Evolutionary conservation across 2,797 vertebrate genomes (phyloP).

Genomic region (Rhodeus uyekii): DNA sequence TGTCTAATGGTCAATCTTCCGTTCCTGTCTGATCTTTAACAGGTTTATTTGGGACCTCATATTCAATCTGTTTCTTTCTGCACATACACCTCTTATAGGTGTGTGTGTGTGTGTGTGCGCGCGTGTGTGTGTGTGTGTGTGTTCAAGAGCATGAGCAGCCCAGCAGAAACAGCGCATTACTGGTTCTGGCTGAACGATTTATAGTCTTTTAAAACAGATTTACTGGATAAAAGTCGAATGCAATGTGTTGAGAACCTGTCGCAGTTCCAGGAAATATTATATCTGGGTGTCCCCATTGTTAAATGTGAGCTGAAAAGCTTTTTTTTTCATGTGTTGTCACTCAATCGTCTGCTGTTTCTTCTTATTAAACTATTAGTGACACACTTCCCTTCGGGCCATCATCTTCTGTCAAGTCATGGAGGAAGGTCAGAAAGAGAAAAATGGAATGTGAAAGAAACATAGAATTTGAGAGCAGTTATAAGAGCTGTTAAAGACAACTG

Average conservation of each 20-base stretch:
- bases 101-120: no score
- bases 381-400: background rate
- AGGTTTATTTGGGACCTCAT: slow-evolving; percentile 15
- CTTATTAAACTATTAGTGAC: slow-evolving; percentile 18
- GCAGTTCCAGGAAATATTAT: slow-evolving; percentile 1
- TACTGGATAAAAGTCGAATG: slow-evolving; percentile 9
- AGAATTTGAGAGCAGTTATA: slow-evolving; percentile 7
- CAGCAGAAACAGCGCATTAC: slow-evolving; percentile 16
- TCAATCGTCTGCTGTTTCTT: background rate
- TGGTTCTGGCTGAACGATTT: slow-evolving; percentile 12
- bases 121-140: no score
- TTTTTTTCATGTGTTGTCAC: background rate
- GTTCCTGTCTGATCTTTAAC: background rate
- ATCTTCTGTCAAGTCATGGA: background rate
- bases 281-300: background rate
- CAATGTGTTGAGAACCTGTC: background rate
- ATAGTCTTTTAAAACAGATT: slow-evolving; percentile 33
- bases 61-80: slow-evolving; percentile 9
- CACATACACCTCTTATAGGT: slow-evolving; percentile 1
- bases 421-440: background rate
- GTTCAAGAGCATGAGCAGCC: background rate
- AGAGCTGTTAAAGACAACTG: slow-evolving; percentile 36
- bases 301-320: slow-evolving; percentile 32
- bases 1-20: slow-evolving; percentile 10
- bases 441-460: slow-evolving; percentile 3